Percentiles rank a stretch among this genome's conserved stretches.
phyloP scores from a whole-genome alignment of 2,797 vertebrate genomes.

The Nyctibius grandis region DNA sequence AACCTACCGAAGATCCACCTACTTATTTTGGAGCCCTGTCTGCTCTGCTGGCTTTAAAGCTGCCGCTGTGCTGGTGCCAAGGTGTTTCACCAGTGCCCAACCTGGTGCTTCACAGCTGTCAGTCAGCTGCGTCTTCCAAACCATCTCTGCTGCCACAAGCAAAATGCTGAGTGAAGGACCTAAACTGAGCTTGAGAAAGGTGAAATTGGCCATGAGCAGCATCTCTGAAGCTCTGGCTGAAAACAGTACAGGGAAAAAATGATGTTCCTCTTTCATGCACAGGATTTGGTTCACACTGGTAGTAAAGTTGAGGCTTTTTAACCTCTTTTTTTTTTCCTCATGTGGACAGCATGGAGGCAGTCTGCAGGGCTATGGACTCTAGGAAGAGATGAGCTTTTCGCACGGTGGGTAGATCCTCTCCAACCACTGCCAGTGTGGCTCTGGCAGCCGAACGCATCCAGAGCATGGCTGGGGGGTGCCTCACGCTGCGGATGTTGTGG shows the following conservation, averaged over 20 bases:
- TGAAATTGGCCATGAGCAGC: not conserved
- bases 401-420: not conserved
- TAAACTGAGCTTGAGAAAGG: not conserved
- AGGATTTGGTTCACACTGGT: not conserved
- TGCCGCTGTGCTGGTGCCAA: not conserved
- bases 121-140: not conserved
- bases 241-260: not conserved
- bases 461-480: accelerated
- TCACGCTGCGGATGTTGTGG: accelerated
- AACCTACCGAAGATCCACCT: not conserved
- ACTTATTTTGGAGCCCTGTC: not conserved
- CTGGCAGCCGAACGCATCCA: not conserved
- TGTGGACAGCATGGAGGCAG: not conserved
- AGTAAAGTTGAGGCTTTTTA: not conserved
- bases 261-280: accelerated
- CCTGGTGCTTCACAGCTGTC: not conserved
- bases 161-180: not conserved
- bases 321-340: not conserved
- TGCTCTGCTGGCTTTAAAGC: not conserved
- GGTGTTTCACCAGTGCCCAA: not conserved
- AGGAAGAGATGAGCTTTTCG: not conserved
- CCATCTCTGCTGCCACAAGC: not conserved
- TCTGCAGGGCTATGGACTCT: not conserved
- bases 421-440: accelerated
- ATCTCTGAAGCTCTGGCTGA: not conserved